Evolutionary conservation across 2,888 invertebrate genomes (phyloP), one percentile per base, ranked within the genome.

Genomic region (Tetragonisca angustula): DNA sequence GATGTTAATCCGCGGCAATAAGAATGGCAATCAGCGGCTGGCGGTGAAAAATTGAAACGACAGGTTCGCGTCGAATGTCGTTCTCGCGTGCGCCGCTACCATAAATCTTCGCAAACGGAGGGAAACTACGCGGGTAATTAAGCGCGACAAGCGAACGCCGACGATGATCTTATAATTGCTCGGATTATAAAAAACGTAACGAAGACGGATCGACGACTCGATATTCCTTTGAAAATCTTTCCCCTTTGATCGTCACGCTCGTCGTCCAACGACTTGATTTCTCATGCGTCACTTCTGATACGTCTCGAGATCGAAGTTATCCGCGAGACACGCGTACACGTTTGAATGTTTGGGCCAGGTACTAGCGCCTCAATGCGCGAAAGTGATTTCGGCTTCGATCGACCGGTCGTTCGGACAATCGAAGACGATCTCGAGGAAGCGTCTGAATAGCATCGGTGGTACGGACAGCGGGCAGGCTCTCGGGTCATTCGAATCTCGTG

Each of bases 401-500:
- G 86, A 85, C 83, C 87, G 82, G 43, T 43, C 9, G 43, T 43
- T 87, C 85, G 83, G 76, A 83, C 87, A 85, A 87, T 87, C 78
- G 80, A 75, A 50, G 75, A 69, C 61, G 70, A 80, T 70, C 65
- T 70, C 65, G 61, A 71, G 83, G 74, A 59, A 81, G 77, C 61
- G 0, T 43, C 43, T 65, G 84, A 74, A 80, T 74, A 78, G 78
- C 68, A 77, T 81, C 59, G 36, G 27, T 27, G 56, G 65, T 67
- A 79, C 43, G 83, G 76, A 73, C 86, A 65, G 75, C 76, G 81
- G 83, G 79, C 84, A 83, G 24, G 77, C 74, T 75, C 89, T 74
- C 50, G 83, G 85, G 79, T 88, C 87, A 87, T 83, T 89, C 85
- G 91, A 91, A 92, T 92, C 92, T 92, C 93, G 92, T 92, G 92